Evolutionary conservation across 2,888 invertebrate species (phyloP).

Genomic region (Stenodema calcarata): DNA sequence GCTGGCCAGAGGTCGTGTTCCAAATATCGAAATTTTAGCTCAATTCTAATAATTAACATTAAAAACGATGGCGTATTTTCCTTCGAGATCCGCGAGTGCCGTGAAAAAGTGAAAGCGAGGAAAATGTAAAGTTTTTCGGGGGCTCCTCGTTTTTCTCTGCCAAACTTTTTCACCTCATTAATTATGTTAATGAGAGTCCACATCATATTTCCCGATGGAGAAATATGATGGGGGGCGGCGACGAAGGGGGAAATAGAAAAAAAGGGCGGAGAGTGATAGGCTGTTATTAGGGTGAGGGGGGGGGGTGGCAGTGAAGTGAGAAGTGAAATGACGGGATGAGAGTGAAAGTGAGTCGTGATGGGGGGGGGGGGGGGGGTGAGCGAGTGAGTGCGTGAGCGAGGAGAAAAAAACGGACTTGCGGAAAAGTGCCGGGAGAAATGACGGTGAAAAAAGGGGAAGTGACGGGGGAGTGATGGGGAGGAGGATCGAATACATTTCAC

Average conservation of each 20-base stretch:
- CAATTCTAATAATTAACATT: no score
- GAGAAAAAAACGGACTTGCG: not conserved
- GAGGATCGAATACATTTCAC: slow-evolving; percentile 1
- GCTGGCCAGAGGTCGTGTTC: no score
- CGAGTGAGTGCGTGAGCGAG: no score
- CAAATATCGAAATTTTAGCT: no score
- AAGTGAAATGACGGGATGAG: not conserved
- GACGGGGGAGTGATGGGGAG: not conserved
- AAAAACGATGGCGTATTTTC: no score
- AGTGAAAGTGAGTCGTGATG: not conserved
- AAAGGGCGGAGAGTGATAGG: not conserved
- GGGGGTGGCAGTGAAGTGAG: not conserved
- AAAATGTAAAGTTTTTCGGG: no score
- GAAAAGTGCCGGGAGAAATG: not conserved
- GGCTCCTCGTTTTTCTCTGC: not conserved
- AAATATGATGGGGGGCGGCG: not conserved
- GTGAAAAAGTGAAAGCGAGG: no score
- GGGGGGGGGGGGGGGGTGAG: not conserved
- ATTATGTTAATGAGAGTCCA: slow-evolving; percentile 1
- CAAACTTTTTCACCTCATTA: not conserved
- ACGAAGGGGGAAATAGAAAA: not conserved
- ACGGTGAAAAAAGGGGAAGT: not conserved
- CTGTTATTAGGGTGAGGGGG: not conserved
- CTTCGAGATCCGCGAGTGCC: no score
- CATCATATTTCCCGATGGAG: not conserved